Evolutionary conservation across 2,113 vertebrate genomes (phyloP).

Genomic region (Rhea pennata): DNA sequence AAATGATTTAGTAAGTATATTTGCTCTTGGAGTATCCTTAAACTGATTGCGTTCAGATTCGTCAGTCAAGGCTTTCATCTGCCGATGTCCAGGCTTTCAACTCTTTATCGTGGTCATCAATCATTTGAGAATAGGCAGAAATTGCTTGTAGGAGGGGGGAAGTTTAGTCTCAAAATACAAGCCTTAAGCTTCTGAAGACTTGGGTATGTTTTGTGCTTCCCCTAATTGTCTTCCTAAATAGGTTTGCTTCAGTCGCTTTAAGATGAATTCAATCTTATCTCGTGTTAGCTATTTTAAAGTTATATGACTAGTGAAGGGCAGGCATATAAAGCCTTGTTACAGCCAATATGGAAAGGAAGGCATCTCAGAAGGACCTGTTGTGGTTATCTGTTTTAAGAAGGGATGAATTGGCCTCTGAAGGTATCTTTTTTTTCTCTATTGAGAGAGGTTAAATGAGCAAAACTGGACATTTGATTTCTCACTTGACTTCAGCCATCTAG

Average conservation of each 20-base stretch:
- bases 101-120: not conserved
- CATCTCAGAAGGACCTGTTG: not conserved
- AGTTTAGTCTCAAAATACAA: not conserved
- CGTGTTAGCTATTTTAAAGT: not conserved
- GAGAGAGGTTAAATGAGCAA: not conserved
- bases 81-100: not conserved
- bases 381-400: accelerated
- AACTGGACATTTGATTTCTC: not conserved
- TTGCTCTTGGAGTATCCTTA: not conserved
- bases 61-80: not conserved
- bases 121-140: not conserved
- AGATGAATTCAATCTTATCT: not conserved
- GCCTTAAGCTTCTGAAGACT: not conserved
- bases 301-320: accelerated
- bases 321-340: no score
- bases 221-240: not conserved
- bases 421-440: not conserved
- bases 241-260: not conserved
- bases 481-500: no score
- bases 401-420: not conserved
- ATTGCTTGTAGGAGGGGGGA: not conserved
- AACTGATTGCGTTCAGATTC: accelerated
- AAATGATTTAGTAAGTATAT: not conserved
- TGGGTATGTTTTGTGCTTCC: not conserved
- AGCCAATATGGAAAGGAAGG: not conserved